Evolutionary conservation across 2,888 invertebrate genomes (phyloP).

Genomic region (Plusia festucae): DNA sequence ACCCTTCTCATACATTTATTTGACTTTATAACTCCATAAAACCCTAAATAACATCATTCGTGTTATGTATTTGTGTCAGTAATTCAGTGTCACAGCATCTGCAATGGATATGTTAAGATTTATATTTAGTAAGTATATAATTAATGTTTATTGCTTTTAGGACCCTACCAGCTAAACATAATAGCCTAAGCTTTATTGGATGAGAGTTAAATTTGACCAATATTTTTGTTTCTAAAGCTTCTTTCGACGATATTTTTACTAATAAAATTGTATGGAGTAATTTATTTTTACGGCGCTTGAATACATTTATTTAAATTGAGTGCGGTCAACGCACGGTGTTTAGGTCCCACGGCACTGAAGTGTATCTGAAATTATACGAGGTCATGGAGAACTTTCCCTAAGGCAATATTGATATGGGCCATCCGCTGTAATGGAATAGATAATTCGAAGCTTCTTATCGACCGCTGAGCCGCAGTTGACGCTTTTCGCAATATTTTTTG

Average conservation of each 20-base stretch:
- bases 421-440: slow-evolving; percentile 66
- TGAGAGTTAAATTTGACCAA: slow-evolving; percentile 42
- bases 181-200: slow-evolving; percentile 20
- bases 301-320: slow-evolving; percentile 36
- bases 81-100: slow-evolving; percentile 14
- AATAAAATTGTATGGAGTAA: slow-evolving; percentile 20
- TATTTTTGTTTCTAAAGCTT: slow-evolving; percentile 32
- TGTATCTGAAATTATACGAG: slow-evolving; percentile 46
- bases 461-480: slow-evolving; percentile 38
- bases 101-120: slow-evolving; percentile 23
- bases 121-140: slow-evolving; percentile 28
- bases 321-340: slow-evolving; percentile 44
- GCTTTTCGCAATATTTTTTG: slow-evolving; percentile 25
- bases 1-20: slow-evolving; percentile 50
- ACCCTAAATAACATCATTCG: slow-evolving; percentile 42
- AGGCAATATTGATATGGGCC: slow-evolving; percentile 59
- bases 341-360: slow-evolving; percentile 20
- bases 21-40: slow-evolving; percentile 42
- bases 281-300: slow-evolving; percentile 28
- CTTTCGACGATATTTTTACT: slow-evolving; percentile 29
- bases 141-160: slow-evolving; percentile 17
- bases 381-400: slow-evolving; percentile 56
- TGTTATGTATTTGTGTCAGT: slow-evolving; percentile 24
- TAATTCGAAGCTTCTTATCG: slow-evolving; percentile 64
- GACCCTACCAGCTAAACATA: slow-evolving; percentile 18